Conservation (phyloP, 2,888 invertebrate species). For the Galerucella calmariensis region DNA sequence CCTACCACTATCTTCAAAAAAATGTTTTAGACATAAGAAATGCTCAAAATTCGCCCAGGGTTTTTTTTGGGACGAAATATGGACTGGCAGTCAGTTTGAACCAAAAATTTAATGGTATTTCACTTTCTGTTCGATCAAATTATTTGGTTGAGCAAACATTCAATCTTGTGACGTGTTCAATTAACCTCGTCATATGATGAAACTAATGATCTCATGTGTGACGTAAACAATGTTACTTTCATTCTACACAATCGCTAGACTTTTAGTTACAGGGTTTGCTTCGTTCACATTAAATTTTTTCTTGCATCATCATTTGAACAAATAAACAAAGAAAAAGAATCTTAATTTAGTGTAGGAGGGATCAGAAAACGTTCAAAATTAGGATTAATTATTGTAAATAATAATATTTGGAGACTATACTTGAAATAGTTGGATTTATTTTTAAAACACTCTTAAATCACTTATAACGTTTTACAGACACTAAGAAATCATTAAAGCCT, state of each 20-base stretch:
- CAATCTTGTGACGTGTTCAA: not conserved
- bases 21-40: too few species aligned
- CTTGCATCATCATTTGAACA: not conserved
- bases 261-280: not conserved
- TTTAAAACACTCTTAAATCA: not conserved
- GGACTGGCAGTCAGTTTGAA: too few species aligned
- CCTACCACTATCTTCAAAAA: too few species aligned
- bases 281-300: not conserved
- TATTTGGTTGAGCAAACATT: not conserved
- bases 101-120: too few species aligned
- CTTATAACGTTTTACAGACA: not conserved
- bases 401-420: not conserved
- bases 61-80: too few species aligned
- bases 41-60: too few species aligned
- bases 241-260: not conserved
- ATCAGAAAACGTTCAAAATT: too few species aligned
- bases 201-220: conserved; percentile 4
- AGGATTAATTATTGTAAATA: not conserved
- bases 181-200: conserved; percentile 4
- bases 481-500: not conserved
- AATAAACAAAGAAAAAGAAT: not conserved
- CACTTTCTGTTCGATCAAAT: not conserved
- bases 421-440: not conserved
- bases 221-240: conserved; percentile 3
- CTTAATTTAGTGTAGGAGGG: not conserved